These are phyloP conservation scores for Cydia splendana DNA, from an alignment of 1,140 invertebrate species.

Conservation along the genomic window DNA sequence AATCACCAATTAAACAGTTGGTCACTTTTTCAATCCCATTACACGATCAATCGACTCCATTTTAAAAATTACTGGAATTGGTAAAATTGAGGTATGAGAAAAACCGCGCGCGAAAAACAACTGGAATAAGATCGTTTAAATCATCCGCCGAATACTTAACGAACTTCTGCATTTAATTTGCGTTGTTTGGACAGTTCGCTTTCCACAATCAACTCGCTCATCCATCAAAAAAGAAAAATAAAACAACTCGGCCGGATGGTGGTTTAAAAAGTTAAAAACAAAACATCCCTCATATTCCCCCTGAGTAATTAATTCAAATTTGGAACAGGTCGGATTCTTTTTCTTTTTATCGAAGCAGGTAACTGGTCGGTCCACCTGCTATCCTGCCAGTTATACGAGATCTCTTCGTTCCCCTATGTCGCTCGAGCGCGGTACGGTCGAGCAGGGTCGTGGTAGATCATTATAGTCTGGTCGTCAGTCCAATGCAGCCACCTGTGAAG, in stretches of 20 bases:
- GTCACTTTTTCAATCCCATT: background rate
- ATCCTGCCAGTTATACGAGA: constrained; percentile 32
- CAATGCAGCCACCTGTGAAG: constrained; percentile 58
- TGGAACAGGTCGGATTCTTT: constrained; percentile 58
- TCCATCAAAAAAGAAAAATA: constrained; percentile 9
- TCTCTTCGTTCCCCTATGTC: constrained; percentile 51
- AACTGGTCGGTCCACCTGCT: constrained; percentile 56
- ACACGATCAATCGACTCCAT: background rate
- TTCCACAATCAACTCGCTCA: background rate
- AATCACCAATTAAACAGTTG: background rate
- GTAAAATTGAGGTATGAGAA: background rate
- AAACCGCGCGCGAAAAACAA: background rate
- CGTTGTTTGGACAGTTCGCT: constrained; percentile 22
- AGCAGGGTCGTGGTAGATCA: constrained; percentile 44
- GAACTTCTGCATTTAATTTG: constrained; percentile 31
- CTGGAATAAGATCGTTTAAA: constrained; percentile 14
- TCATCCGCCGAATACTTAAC: constrained; percentile 31
- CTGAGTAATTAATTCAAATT: constrained; percentile 52
- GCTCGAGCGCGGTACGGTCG: constrained; percentile 36
- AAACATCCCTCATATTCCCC: constrained; percentile 28
- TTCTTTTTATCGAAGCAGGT: constrained; percentile 57
- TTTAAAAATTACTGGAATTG: background rate
- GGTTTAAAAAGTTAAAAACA: constrained; percentile 18
- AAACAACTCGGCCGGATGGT: background rate
- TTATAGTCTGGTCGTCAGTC: constrained; percentile 47